Evolutionary conservation across 37 sponge, comb jelly and placozoan genomes (phyloP), one percentile per base, ranked within the genome.

Genomic region (Chondrilla cf. caribensis): DNA sequence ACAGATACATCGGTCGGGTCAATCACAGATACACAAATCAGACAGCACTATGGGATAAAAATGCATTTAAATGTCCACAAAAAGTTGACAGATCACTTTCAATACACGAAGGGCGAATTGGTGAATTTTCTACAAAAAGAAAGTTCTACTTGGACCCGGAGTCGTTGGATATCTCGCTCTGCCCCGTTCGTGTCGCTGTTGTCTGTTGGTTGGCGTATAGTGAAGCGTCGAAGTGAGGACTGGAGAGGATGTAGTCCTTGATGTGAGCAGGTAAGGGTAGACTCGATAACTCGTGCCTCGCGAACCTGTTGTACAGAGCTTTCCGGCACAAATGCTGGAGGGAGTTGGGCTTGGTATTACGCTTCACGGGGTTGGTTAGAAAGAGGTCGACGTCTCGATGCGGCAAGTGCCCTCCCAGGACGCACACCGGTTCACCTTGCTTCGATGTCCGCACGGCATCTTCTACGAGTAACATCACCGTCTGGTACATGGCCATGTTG

Each of bases 371-470:
- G 28, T 87, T 84, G 0, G 78, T 87, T 1, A 73, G 76, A 38
- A 73, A 87, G 43, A 91, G 83, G 47, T 82, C 79, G 22, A 79
- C 78, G 11, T 86, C 67, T 44, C 60, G 41, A 54, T 66, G 54
- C 39, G 55, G 38, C 0, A 38, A 22, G 58, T 91, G 88, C 3
- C 92, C 88, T 0, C 85, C 76, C 2, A 91, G 66, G 2, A 82
- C 70, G 35, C 92, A 91, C 31, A 91, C 92, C 5, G 92, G 83
- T 40, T 78, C 77, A 58, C 84, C 84, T 9, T 84, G 75, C 7
- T 47, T 60, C 0, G 77, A 66, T 3, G 83, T 84, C 41, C 82
- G 71, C 32, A 84, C 39, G 40, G 47, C 29, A 60, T 79, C 81
- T 28, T 81, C 82, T 0, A 91, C 79, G 0, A 91, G 60, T 25